phyloP scores from a whole-genome alignment of 2,113 vertebrate species.

The Nothocercus julius region DNA sequence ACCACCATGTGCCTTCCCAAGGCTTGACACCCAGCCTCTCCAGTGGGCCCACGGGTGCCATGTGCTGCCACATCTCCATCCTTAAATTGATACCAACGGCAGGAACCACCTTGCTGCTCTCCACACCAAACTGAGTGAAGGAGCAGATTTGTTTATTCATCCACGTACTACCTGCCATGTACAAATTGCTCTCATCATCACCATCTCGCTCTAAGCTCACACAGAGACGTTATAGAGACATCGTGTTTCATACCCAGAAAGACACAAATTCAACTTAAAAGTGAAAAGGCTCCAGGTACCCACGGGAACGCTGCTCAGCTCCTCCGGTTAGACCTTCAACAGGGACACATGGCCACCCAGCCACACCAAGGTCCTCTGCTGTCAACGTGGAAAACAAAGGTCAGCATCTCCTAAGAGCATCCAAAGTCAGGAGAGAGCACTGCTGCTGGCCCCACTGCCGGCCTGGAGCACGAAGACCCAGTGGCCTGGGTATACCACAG shows the following conservation, averaged over 20 bases:
- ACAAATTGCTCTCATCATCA: accelerated
- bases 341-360: not conserved
- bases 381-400: not conserved
- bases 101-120: not conserved
- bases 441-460: not conserved
- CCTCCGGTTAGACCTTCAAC: not conserved
- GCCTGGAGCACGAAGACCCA: not conserved
- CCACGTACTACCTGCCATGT: accelerated
- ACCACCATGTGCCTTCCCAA: not conserved
- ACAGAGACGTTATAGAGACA: accelerated
- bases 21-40: not conserved
- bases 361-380: not conserved
- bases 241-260: not conserved
- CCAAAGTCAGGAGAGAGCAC: not conserved
- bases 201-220: not conserved
- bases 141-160: accelerated
- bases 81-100: not conserved
- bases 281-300: not conserved
- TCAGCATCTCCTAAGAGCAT: not conserved
- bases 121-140: accelerated
- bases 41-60: accelerated
- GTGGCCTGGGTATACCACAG: not conserved
- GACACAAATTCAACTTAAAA: not conserved
- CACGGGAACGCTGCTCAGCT: not conserved
- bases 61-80: not conserved